A percentile compares a stretch with the other conserved stretches of the same genome.
These are phyloP conservation scores for Bombus vancouverensis DNA, from an alignment of 1,140 invertebrate genomes.

Conservation along the genomic window DNA sequence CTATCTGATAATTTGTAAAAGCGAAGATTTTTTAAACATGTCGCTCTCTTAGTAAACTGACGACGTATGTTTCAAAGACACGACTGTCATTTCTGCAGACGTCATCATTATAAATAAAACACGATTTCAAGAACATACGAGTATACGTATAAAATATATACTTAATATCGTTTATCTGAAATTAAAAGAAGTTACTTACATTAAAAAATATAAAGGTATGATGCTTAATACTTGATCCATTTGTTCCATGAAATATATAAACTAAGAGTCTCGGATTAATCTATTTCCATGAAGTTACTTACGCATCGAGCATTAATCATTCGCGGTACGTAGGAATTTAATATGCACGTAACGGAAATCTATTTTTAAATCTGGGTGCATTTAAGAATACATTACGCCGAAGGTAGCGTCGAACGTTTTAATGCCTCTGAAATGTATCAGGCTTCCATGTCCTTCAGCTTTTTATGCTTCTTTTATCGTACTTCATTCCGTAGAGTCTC, in stretches of 20 bases:
- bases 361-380: slow-evolving; percentile 10
- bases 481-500: slow-evolving; percentile 36
- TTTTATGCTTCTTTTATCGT: slow-evolving; percentile 46
- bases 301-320: slow-evolving; percentile 16
- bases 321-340: not conserved
- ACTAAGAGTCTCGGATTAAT: not conserved
- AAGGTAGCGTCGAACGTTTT: slow-evolving; percentile 32
- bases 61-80: too few relatives aligned
- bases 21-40: too few relatives aligned
- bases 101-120: too few relatives aligned
- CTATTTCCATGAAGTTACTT: not conserved
- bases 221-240: not conserved
- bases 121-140: too few relatives aligned
- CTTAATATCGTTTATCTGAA: too few relatives aligned
- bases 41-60: too few relatives aligned
- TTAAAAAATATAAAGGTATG: not conserved
- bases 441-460: slow-evolving; percentile 36
- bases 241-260: not conserved
- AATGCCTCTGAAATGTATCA: slow-evolving; percentile 42
- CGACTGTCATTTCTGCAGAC: too few relatives aligned
- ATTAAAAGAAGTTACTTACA: not conserved
- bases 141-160: too few relatives aligned
- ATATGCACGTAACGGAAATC: slow-evolving; percentile 12
- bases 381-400: slow-evolving; percentile 40
- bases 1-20: too few relatives aligned